phyloP scores from a whole-genome alignment of 2,888 invertebrate genomes.

The Eupsilia transversa region DNA sequence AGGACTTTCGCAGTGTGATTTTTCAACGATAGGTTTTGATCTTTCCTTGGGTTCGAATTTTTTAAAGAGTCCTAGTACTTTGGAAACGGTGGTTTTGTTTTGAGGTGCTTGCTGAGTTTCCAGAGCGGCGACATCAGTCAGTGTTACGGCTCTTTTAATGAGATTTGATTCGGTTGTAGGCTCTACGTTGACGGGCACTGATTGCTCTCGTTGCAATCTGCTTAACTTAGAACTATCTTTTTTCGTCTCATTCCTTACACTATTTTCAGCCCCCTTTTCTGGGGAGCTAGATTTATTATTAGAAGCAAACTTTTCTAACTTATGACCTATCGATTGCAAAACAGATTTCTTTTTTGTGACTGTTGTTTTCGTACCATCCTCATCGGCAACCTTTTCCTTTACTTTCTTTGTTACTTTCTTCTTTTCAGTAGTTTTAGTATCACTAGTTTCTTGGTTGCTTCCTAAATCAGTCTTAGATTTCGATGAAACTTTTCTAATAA shows the following conservation, averaged over 20 bases:
- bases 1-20: slow-evolving; percentile 71
- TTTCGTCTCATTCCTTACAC: slow-evolving; percentile 72
- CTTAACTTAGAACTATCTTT: slow-evolving; percentile 87
- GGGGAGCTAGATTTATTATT: slow-evolving; percentile 88
- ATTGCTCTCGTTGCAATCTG: slow-evolving; percentile 92
- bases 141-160: slow-evolving; percentile 93
- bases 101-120: slow-evolving; percentile 82
- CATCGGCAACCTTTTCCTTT: slow-evolving; percentile 82
- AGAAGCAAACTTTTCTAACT: slow-evolving; percentile 93
- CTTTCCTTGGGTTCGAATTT: slow-evolving; percentile 92
- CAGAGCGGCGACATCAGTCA: slow-evolving; percentile 92
- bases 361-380: slow-evolving; percentile 78
- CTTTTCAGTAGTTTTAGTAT: slow-evolving; percentile 81
- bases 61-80: slow-evolving; percentile 94
- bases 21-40: slow-evolving; percentile 79
- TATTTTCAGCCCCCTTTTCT: slow-evolving; percentile 84
- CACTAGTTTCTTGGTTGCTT: slow-evolving; percentile 75
- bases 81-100: slow-evolving; percentile 93
- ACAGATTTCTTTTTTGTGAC: slow-evolving; percentile 92
- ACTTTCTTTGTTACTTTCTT: slow-evolving; percentile 86
- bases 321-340: slow-evolving; percentile 94
- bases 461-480: slow-evolving; percentile 86
- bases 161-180: slow-evolving; percentile 92
- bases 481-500: slow-evolving; percentile 86
- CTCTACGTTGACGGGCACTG: slow-evolving; percentile 90